These are phyloP conservation scores for Syngnathus scovelli DNA, from an alignment of 2,113 vertebrate genomes.

Conservation along the genomic window DNA sequence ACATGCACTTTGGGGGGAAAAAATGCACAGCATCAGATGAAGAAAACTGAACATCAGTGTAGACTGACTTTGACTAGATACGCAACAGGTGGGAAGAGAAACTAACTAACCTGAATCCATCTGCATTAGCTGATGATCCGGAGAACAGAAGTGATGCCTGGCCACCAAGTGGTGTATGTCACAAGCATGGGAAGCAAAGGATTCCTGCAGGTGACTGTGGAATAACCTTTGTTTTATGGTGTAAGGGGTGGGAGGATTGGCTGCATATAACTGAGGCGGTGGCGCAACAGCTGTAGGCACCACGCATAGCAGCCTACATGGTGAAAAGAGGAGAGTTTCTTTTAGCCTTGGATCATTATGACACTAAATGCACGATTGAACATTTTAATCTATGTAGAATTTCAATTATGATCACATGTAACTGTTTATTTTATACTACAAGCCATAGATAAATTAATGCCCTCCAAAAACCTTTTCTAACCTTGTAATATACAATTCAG, in stretches of 20 bases:
- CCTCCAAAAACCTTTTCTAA: background rate
- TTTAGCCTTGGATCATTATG: background rate
- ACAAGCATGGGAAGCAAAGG: conserved; percentile 62
- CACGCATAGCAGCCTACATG: conserved; percentile 76
- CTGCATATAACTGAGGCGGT: conserved; percentile 75
- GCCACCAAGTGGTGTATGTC: conserved; percentile 71
- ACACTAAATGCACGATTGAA: background rate
- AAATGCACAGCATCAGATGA: background rate
- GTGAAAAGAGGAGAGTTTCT: conserved; percentile 7
- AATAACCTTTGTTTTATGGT: conserved; percentile 74
- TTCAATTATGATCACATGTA: background rate
- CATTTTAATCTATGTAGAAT: too few species aligned
- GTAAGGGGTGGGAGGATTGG: conserved; percentile 77
- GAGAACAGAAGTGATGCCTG: conserved; percentile 70
- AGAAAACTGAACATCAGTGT: background rate
- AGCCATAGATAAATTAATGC: background rate
- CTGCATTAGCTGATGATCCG: conserved; percentile 85
- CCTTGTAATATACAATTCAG: background rate
- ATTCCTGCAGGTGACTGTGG: conserved; percentile 68
- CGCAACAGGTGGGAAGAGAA: background rate
- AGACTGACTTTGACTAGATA: too few species aligned
- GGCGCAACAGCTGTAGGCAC: conserved; percentile 82
- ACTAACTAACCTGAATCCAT: conserved; percentile 83
- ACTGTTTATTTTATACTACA: background rate
- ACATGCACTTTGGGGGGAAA: background rate